Evolutionary conservation across 1,140 invertebrate genomes (phyloP).

Genomic region (Spodoptera litura): DNA sequence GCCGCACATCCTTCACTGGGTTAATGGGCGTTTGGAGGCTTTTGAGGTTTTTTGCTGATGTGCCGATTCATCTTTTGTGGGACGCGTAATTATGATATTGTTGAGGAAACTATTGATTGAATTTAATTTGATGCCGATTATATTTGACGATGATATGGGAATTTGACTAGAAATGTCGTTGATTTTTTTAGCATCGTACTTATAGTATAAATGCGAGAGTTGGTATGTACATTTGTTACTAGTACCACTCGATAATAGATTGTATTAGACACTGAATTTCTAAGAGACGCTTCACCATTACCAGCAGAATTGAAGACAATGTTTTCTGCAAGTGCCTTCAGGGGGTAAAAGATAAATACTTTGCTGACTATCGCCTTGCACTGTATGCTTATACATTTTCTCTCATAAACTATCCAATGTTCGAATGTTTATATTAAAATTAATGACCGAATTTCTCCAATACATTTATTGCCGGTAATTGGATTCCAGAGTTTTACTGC

Average conservation of each 20-base stretch:
- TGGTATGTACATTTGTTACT: background rate
- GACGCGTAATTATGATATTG: constrained; percentile 7
- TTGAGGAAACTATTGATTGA: constrained; percentile 13
- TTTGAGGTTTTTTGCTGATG: constrained; percentile 26
- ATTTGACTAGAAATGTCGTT: background rate
- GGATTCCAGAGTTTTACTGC: too few relatives aligned
- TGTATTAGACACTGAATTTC: too few relatives aligned
- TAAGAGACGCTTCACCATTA: too few relatives aligned
- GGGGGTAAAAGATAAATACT: too few relatives aligned
- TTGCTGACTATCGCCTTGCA: too few relatives aligned
- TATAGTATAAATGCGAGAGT: background rate
- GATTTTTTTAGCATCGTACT: background rate
- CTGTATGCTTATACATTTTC: too few relatives aligned
- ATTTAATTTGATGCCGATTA: background rate
- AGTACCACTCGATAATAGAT: background rate
- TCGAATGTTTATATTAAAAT: too few relatives aligned
- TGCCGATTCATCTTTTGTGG: background rate
- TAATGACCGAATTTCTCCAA: too few relatives aligned
- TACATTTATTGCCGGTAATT: too few relatives aligned
- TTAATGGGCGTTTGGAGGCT: constrained; percentile 39
- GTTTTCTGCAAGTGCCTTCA: too few relatives aligned
- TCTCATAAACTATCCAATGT: too few relatives aligned
- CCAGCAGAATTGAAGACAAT: too few relatives aligned
- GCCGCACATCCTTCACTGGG: constrained; percentile 46
- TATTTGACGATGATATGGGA: background rate